phyloP scores from a whole-genome alignment of 1,140 invertebrate genomes.

The Trachymyrmex cornetzi region DNA sequence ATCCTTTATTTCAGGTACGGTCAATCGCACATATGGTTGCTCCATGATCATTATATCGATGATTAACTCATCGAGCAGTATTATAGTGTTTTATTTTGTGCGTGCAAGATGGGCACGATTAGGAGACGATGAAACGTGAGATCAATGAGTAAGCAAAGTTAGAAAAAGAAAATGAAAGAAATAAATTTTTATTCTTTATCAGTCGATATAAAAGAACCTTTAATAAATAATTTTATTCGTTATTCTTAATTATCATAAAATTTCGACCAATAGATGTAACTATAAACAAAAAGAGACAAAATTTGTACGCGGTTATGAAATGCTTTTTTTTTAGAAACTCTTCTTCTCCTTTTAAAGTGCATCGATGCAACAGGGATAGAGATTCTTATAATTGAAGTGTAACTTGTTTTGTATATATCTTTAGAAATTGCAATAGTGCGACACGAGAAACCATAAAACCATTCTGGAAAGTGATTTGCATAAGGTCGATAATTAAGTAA shows the following conservation, averaged over 20 bases:
- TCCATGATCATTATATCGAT: not conserved
- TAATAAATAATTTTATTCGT: not conserved
- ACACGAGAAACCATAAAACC: not conserved
- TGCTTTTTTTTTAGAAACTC: not conserved
- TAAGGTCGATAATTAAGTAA: not conserved
- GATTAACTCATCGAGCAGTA: not conserved
- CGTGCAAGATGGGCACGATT: constrained; percentile 10
- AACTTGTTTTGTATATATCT: constrained; percentile 1
- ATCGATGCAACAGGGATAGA: not conserved
- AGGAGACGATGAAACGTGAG: not conserved
- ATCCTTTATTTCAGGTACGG: not conserved
- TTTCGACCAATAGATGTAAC: not conserved
- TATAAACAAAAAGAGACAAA: not conserved
- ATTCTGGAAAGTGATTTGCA: not conserved
- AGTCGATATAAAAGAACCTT: not conserved
- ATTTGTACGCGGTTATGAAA: not conserved
- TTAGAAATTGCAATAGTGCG: constrained; percentile 10
- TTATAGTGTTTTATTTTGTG: not conserved
- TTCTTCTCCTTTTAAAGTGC: not conserved
- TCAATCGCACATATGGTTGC: not conserved
- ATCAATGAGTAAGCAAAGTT: constrained; percentile 11
- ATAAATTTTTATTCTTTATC: not conserved
- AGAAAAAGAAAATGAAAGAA: not conserved
- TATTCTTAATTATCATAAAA: not conserved
- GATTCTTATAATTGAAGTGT: not conserved